These are phyloP conservation scores for Xylophagus ater DNA, from an alignment of 2,888 invertebrate genomes.

Conservation along the genomic window DNA sequence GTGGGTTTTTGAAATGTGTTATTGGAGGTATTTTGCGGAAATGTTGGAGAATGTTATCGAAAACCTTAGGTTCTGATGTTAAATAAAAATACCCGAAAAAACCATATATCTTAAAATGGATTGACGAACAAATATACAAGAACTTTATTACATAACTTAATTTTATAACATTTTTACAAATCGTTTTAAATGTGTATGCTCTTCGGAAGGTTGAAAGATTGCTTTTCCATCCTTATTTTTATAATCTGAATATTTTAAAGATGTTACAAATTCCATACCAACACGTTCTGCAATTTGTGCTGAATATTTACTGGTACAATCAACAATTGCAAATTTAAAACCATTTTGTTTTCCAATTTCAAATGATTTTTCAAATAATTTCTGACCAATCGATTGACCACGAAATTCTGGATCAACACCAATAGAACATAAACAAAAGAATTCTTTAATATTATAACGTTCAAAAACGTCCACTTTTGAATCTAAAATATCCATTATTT, in stretches of 20 bases:
- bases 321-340: slow-evolving; percentile 13
- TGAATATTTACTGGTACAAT: slow-evolving; percentile 19
- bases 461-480: slow-evolving; percentile 14
- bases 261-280: slow-evolving; percentile 13
- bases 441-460: slow-evolving; percentile 11
- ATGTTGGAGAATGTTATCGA: no score
- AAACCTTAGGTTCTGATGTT: no score
- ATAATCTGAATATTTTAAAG: slow-evolving; percentile 15
- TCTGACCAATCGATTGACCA: slow-evolving; percentile 16
- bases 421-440: slow-evolving; percentile 14
- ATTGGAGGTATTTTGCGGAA: no score
- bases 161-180: slow-evolving; percentile 15
- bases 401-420: slow-evolving; percentile 13
- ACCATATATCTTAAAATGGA: no score
- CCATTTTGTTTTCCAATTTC: no score
- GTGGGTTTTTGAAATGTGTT: no score
- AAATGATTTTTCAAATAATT: slow-evolving; percentile 14
- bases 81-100: no score
- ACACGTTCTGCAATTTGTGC: slow-evolving; percentile 14
- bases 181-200: slow-evolving; percentile 15
- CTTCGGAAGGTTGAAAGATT: slow-evolving; percentile 14
- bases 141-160: no score
- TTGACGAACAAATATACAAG: no score
- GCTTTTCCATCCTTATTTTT: slow-evolving; percentile 13
- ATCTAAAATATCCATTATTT: slow-evolving; percentile 3